phyloP scores from a whole-genome alignment of 2,888 invertebrate species.

The Drosophila mayaguana region DNA sequence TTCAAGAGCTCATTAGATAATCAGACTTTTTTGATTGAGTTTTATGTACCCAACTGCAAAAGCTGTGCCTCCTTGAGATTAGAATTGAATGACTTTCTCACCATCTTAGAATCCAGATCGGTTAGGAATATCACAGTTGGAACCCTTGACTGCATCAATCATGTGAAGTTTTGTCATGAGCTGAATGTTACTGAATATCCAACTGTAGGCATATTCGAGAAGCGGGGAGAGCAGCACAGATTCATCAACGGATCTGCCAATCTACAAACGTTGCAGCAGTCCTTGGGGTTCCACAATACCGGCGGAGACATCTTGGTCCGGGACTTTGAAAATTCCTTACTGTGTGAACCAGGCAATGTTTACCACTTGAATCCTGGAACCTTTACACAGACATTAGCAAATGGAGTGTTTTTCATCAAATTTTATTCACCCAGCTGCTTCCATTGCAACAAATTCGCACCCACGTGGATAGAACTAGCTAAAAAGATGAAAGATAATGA shows the following conservation, averaged over 20 bases:
- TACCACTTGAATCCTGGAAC: background rate
- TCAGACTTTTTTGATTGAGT: background rate
- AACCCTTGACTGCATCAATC: background rate
- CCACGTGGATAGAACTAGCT: slow-evolving; percentile 8
- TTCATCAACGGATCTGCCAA: background rate
- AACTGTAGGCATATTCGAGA: slow-evolving; percentile 12
- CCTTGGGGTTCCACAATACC: background rate
- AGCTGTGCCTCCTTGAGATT: background rate
- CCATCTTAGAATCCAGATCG: background rate
- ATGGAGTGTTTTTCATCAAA: slow-evolving; percentile 16
- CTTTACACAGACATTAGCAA: background rate
- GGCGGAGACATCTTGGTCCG: too few species aligned
- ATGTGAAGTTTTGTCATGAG: background rate
- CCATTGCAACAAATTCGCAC: background rate
- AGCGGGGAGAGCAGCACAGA: background rate
- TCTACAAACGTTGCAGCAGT: background rate
- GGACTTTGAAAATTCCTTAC: rapidly evolving
- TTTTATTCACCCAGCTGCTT: slow-evolving; percentile 10
- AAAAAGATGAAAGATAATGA: background rate
- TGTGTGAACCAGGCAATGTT: slow-evolving; percentile 7
- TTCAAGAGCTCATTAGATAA: background rate
- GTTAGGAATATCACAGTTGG: slow-evolving; percentile 2
- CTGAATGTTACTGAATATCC: slow-evolving; percentile 25
- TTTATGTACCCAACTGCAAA: background rate
- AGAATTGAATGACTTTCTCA: background rate